Evolutionary conservation across 2,888 invertebrate genomes (phyloP).

Genomic region (Myopa testacea): DNA sequence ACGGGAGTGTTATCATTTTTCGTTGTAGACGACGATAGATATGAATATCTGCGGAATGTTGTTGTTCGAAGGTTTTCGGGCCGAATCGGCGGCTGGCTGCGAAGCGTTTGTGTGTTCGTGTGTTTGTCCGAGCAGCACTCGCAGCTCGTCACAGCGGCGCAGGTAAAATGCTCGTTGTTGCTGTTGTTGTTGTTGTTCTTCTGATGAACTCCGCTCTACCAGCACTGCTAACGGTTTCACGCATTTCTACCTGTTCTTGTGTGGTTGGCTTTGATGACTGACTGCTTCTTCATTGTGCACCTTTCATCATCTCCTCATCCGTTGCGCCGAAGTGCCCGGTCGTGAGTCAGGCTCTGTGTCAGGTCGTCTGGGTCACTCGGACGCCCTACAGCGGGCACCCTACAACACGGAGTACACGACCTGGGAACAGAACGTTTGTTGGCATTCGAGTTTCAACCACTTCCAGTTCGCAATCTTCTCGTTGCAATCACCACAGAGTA

Average conservation of each 20-base stretch:
- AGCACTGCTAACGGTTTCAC: slow-evolving; percentile 34
- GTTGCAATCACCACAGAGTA: too few species aligned
- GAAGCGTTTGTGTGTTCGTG: background rate
- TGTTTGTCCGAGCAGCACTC: background rate
- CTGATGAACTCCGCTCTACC: slow-evolving; percentile 18
- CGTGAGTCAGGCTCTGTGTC: background rate
- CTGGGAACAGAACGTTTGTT: too few species aligned
- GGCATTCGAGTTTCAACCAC: too few species aligned
- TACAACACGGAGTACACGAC: too few species aligned
- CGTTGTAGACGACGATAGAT: background rate
- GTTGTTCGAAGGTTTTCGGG: background rate
- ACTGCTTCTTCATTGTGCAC: background rate
- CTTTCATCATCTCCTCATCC: background rate
- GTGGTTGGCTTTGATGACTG: background rate
- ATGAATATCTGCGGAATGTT: background rate
- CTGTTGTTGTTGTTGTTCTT: slow-evolving; percentile 1
- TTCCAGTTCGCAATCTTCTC: background rate
- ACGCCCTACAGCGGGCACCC: too few species aligned
- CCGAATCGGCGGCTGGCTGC: background rate
- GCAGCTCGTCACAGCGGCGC: background rate
- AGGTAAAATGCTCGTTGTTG: slow-evolving; percentile 12
- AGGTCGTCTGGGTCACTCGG: too few species aligned
- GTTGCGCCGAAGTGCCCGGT: background rate
- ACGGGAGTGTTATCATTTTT: background rate
- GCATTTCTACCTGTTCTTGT: slow-evolving; percentile 14